Conservation (phyloP, 1,140 invertebrate species). For the Camponotus floridanus region DNA sequence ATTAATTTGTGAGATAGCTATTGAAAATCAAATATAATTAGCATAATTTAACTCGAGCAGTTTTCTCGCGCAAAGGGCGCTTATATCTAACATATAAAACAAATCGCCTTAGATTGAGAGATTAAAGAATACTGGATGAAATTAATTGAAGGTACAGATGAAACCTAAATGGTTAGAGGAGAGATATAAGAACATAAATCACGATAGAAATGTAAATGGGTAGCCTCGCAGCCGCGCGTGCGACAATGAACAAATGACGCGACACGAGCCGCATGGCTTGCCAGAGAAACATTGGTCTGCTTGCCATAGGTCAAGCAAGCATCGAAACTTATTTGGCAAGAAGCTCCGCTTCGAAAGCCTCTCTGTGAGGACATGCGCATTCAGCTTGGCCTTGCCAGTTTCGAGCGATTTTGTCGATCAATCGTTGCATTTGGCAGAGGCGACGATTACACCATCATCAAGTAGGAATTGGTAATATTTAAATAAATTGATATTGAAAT, state of each 20-base stretch:
- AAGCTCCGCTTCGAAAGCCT: constrained; percentile 84
- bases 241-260: constrained; percentile 86
- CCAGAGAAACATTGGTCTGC: constrained; percentile 84
- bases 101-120: background rate
- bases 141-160: constrained; percentile 5
- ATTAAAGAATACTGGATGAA: constrained; percentile 1
- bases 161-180: background rate
- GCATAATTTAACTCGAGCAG: background rate
- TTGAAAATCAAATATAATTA: background rate
- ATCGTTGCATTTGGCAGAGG: constrained; percentile 1
- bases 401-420: background rate
- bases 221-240: constrained; percentile 86
- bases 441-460: background rate
- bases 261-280: constrained; percentile 86
- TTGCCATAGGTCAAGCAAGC: constrained; percentile 68
- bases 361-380: constrained; percentile 86
- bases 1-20: background rate
- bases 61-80: constrained; percentile 3
- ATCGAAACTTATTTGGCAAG: constrained; percentile 85
- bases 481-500: background rate
- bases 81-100: background rate
- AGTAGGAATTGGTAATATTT: background rate
- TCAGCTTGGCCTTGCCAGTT: constrained; percentile 79
- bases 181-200: background rate
- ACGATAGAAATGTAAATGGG: background rate